These are phyloP conservation scores for Leucophenga maculata DNA, from an alignment of 2,888 invertebrate genomes.

Conservation along the genomic window DNA sequence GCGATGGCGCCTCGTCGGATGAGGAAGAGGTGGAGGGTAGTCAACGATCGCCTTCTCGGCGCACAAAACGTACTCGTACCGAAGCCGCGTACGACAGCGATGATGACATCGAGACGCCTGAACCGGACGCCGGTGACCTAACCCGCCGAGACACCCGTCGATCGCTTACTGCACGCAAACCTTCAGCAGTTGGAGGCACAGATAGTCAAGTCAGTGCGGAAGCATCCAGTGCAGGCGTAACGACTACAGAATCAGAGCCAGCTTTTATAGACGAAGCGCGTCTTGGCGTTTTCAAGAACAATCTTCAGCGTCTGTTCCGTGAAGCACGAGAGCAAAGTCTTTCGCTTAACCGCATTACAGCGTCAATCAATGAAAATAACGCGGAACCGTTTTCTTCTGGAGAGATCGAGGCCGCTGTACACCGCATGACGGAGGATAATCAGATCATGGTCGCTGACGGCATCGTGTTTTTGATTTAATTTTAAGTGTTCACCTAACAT, in stretches of 20 bases:
- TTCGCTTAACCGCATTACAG: constrained; percentile 77
- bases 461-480: constrained; percentile 86
- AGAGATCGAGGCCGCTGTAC: constrained; percentile 86
- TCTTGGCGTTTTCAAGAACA: constrained; percentile 81
- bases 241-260: constrained; percentile 44
- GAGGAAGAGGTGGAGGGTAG: constrained; percentile 71
- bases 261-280: constrained; percentile 71
- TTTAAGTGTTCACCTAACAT: background rate
- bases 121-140: constrained; percentile 70
- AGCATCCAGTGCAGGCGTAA: constrained; percentile 37
- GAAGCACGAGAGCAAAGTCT: constrained; percentile 85
- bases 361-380: constrained; percentile 78
- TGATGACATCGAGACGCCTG: constrained; percentile 62
- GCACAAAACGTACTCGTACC: constrained; percentile 62
- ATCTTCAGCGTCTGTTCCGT: constrained; percentile 83
- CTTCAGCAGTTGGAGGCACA: constrained; percentile 15
- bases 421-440: constrained; percentile 89
- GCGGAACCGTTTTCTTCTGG: constrained; percentile 76
- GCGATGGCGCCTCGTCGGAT: constrained; percentile 74
- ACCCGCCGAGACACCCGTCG: constrained; percentile 68
- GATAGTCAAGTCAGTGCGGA: constrained; percentile 37
- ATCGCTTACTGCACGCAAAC: constrained; percentile 46
- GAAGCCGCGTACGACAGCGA: constrained; percentile 58
- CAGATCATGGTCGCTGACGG: constrained; percentile 93
- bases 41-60: constrained; percentile 56